phyloP scores from a whole-genome alignment of 2,888 invertebrate species.

The Tetropium fuscum region DNA sequence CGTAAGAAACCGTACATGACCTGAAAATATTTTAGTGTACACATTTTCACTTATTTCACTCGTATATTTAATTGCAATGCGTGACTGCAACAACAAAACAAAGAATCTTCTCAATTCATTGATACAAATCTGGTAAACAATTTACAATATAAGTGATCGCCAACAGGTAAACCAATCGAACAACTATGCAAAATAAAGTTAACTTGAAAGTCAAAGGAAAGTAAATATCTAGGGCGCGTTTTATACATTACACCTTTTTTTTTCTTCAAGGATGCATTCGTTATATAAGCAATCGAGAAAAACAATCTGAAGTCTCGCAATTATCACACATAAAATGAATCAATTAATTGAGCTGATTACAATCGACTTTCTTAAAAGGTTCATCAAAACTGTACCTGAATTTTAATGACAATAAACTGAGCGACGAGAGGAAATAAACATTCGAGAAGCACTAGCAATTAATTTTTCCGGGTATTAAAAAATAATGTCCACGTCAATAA shows the following conservation, averaged over 20 bases:
- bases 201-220: slow-evolving; percentile 39
- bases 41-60: no score
- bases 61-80: no score
- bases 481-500: slow-evolving; percentile 7
- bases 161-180: slow-evolving; percentile 5
- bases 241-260: slow-evolving; percentile 1
- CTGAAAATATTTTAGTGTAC: no score
- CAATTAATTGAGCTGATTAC: slow-evolving; percentile 30
- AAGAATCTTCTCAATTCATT: slow-evolving; percentile 12
- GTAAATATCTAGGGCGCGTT: slow-evolving; percentile 35
- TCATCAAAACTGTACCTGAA: slow-evolving; percentile 30
- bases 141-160: neutral
- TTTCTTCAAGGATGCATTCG: slow-evolving; percentile 4
- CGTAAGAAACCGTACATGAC: no score
- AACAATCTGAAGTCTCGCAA: slow-evolving; percentile 33
- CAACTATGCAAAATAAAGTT: slow-evolving; percentile 18
- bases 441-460: slow-evolving; percentile 6
- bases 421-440: slow-evolving; percentile 3
- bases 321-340: slow-evolving; percentile 29
- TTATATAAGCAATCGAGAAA: slow-evolving; percentile 21
- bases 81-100: no score
- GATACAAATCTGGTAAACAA: slow-evolving; percentile 8
- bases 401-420: neutral
- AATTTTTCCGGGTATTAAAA: slow-evolving; percentile 17
- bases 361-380: slow-evolving; percentile 43